These are phyloP conservation scores for Bagarius yarrelli DNA, from an alignment of 2,113 vertebrate genomes.

Conservation along the genomic window DNA sequence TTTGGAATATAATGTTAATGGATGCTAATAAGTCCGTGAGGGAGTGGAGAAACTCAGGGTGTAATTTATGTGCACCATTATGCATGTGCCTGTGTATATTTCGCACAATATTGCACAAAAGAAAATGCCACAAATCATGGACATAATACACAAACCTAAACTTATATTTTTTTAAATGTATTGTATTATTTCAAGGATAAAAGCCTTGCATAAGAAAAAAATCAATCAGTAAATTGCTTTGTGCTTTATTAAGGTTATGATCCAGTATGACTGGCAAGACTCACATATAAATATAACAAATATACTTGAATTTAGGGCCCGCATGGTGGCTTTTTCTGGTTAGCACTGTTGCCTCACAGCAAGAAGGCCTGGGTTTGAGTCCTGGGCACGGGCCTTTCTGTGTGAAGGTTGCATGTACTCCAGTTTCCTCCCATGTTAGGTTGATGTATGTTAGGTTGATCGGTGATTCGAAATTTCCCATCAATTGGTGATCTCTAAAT, in stretches of 20 bases:
- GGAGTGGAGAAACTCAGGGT: slow-evolving; percentile 16
- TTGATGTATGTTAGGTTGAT: too few species aligned
- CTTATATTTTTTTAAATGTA: background rate
- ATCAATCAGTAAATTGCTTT: background rate
- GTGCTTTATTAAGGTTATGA: background rate
- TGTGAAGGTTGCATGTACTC: too few species aligned
- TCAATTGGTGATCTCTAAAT: too few species aligned
- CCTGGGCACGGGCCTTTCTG: too few species aligned
- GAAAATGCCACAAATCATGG: background rate
- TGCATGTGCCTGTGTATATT: slow-evolving; percentile 43
- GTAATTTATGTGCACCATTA: slow-evolving; percentile 53
- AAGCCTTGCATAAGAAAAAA: background rate
- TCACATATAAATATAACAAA: background rate
- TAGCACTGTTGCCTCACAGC: too few species aligned
- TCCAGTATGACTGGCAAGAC: background rate
- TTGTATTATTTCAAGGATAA: background rate
- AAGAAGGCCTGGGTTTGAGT: too few species aligned
- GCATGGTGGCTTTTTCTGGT: background rate
- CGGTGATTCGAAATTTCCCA: too few species aligned
- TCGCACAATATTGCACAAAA: slow-evolving; percentile 31
- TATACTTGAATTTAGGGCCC: background rate
- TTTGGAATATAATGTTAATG: slow-evolving; percentile 17
- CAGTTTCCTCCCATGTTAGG: too few species aligned
- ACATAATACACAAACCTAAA: background rate
- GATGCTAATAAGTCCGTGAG: slow-evolving; percentile 61